phyloP scores from a whole-genome alignment of 35 echinoderm and acorn worm species.

The Nesometra sesokonis region DNA sequence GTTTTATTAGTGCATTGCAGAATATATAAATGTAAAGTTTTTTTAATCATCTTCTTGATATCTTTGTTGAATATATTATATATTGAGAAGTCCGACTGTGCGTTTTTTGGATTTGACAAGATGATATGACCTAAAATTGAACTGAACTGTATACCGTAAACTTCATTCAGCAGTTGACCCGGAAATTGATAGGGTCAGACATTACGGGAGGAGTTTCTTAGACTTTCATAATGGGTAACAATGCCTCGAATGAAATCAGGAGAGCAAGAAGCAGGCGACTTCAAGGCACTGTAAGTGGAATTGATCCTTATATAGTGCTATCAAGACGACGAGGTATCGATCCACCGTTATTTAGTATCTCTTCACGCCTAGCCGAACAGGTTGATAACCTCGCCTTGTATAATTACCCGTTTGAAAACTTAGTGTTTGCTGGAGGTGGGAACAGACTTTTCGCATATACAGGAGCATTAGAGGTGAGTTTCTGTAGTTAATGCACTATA shows the following conservation, averaged over 20 bases:
- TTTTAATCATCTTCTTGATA: too few species aligned
- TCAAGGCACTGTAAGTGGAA: not conserved
- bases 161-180: too few species aligned
- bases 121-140: too few species aligned
- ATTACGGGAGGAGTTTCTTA: too few species aligned
- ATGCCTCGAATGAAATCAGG: not conserved
- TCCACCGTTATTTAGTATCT: not conserved
- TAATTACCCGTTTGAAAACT: constrained; percentile 3
- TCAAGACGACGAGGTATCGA: not conserved
- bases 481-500: too few species aligned
- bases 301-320: not conserved
- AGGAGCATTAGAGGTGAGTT: not conserved
- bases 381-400: not conserved
- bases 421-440: not conserved
- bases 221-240: not conserved
- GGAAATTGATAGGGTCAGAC: too few species aligned
- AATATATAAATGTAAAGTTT: too few species aligned
- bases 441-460: not conserved
- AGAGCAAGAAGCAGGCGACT: not conserved
- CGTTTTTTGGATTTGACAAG: too few species aligned
- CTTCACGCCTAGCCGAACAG: not conserved
- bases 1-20: too few species aligned
- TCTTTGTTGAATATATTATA: too few species aligned
- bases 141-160: too few species aligned
- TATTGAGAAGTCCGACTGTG: too few species aligned